Evolutionary conservation across 2,797 vertebrate genomes (phyloP).

Genomic region (Neosilurus hyrtlii): DNA sequence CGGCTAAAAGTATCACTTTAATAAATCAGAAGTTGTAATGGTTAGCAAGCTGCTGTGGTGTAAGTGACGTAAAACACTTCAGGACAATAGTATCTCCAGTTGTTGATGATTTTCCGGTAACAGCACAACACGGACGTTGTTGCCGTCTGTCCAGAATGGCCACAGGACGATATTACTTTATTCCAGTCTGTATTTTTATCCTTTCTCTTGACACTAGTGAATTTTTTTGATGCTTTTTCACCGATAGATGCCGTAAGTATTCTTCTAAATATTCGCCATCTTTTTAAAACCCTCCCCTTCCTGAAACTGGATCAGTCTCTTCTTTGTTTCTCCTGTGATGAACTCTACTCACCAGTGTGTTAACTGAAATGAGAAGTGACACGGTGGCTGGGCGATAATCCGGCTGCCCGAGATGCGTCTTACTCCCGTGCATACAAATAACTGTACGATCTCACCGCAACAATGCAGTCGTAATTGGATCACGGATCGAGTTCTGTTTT

Average conservation of each 20-base stretch:
- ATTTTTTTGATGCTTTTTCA: not conserved
- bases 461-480: conserved; percentile 70
- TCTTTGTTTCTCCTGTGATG: conserved; percentile 56
- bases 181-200: not conserved
- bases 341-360: conserved; percentile 74
- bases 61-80: too few species aligned
- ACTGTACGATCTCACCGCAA: conserved; percentile 60
- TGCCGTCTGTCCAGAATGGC: not conserved
- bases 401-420: conserved; percentile 74
- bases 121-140: not conserved
- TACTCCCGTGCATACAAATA: conserved; percentile 67
- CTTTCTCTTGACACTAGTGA: not conserved
- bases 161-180: not conserved
- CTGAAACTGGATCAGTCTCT: not conserved
- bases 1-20: not conserved
- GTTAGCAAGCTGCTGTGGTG: too few species aligned
- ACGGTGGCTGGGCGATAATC: conserved; percentile 82
- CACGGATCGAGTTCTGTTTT: conserved; percentile 54
- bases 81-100: too few species aligned
- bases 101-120: not conserved
- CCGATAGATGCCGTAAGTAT: not conserved
- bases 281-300: not conserved
- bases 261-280: not conserved
- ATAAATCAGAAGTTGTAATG: not conserved
- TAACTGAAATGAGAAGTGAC: conserved; percentile 86